Base-by-base conservation (phyloP, 2,113 vertebrate species). In the Emydura subglobosa region DNA sequence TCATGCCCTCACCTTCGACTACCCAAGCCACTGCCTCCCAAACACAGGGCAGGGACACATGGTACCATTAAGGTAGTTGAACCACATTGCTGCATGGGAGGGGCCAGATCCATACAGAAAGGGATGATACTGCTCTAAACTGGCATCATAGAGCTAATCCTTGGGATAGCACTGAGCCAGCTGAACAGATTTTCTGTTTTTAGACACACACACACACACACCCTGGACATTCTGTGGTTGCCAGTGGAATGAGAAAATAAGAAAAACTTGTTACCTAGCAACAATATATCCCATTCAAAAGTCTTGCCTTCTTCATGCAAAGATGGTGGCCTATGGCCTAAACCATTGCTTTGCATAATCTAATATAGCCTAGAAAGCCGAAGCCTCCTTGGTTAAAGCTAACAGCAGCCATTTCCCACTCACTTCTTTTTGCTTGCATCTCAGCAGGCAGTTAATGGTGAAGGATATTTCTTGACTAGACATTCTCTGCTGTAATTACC, bases 391-490 rank as follows among this genome's bases (percentile, higher is more conserved):
- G 82, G 55, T 86, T 83, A 68, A 82, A 90, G 78, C 57, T 96
- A 90, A 89, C 94, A 95, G 47, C 87, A 96, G 96, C 47, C 84
- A 90, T 68, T 94, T 97, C 96, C 96, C 83, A 88, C 85, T 88
- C 86, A 92, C 97, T 97, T 97, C 90, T 93, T 96, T 97, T 95
- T 96, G 96, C 97, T 97, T 96, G 94, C 85, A 24, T 93, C 96
- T 96, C 96, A 95, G 94, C 93, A 96, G 94, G 96, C 89, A 97
- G 92, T 86, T 95, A 96, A 72, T 79, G 87, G 83, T 42, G 54
- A 51, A 78, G 68, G 68, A 61, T 92, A 83, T 96, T 95, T 94
- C 76, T 95, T 95, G 55, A 1, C 89, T 82, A 81, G 80, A 95
- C 93, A 31, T 95, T 91, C 39, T 95, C 31, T 83, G 91, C 44